Evolutionary conservation across 2,797 vertebrate genomes (phyloP).

Genomic region (Notamacropus eugenii): DNA sequence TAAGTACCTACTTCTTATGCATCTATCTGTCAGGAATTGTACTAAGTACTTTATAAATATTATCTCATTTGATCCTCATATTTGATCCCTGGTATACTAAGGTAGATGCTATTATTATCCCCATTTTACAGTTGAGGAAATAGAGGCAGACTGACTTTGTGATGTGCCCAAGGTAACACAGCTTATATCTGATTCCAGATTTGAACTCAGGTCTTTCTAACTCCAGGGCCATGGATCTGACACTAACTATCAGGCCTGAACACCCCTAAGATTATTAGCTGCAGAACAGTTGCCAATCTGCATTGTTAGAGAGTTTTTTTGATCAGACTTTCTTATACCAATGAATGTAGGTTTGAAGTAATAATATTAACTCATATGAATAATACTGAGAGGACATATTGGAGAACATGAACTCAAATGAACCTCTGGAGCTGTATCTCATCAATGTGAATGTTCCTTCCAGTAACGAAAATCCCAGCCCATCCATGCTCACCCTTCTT

Average conservation of each 20-base stretch:
- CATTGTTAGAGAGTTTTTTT: neutral
- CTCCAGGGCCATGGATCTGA: neutral
- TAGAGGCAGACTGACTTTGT: too few relatives aligned
- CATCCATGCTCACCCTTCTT: neutral
- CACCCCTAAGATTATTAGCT: neutral
- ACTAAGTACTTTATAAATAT: too few relatives aligned
- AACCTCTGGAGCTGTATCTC: neutral
- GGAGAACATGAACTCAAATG: neutral
- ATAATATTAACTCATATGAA: neutral
- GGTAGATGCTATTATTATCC: too few relatives aligned
- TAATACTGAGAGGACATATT: neutral
- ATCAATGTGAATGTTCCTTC: neutral
- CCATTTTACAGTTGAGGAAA: too few relatives aligned
- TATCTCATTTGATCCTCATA: too few relatives aligned
- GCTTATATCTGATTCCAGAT: neutral
- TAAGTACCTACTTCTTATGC: too few relatives aligned
- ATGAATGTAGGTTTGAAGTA: neutral
- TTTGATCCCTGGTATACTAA: too few relatives aligned
- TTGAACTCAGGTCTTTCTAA: neutral
- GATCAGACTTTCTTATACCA: neutral
- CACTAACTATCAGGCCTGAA: neutral
- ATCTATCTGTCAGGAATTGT: too few relatives aligned
- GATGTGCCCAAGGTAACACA: too few relatives aligned
- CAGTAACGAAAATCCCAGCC: neutral
- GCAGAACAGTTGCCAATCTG: neutral